Evolutionary conservation across 2,797 vertebrate species (phyloP), one percentile per base, ranked within the genome.

Genomic region (Sardinella longiceps): DNA sequence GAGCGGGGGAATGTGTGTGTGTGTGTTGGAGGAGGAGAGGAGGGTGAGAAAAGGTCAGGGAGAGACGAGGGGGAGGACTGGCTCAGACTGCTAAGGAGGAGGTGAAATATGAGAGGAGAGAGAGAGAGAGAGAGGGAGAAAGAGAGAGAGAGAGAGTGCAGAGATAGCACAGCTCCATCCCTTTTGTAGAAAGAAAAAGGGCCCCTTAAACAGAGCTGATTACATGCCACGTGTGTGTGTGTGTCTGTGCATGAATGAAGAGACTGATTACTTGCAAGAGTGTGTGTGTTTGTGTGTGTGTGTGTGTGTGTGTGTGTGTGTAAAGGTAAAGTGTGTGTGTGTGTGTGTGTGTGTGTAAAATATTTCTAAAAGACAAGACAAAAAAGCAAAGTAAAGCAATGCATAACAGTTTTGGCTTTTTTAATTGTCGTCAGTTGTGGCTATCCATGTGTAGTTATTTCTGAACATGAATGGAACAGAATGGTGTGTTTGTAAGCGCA

Each of bases 181-280:
- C 3, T 37, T 37, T 11, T 14, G 30, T 14, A 3, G 14, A 70
- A 33, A 66, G 20, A 66, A 70, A 37, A 20, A 77, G 33, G 20
- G 70, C 2, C 20, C 12, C 33, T 20, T 77, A 43, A 77, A 43
- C 37, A 23, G 30, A 14, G 18, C 6, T 77, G 70, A 77, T 77
- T 43, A 7, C 70, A 43, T 43, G 23, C 20, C 5, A 70, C 63
- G 33, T 43, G 30, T 18, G 9, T 60, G 56, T 43, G 37, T 39
- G 1, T 60, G n/a, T 60, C 9, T 77, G 15, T 20, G 18, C 18
- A 39, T 77, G 70, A 77, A 77, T 77, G 70, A 20, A 2, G 7
- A 77, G 33, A 77, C 33, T 60, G 81, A 80, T 70, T 85, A 39
- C 83, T 82, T 86, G 77, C 84, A 53, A 85, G 51, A 83, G 84